phyloP scores from a whole-genome alignment of 1,140 invertebrate genomes.

The Philaenus spumarius region DNA sequence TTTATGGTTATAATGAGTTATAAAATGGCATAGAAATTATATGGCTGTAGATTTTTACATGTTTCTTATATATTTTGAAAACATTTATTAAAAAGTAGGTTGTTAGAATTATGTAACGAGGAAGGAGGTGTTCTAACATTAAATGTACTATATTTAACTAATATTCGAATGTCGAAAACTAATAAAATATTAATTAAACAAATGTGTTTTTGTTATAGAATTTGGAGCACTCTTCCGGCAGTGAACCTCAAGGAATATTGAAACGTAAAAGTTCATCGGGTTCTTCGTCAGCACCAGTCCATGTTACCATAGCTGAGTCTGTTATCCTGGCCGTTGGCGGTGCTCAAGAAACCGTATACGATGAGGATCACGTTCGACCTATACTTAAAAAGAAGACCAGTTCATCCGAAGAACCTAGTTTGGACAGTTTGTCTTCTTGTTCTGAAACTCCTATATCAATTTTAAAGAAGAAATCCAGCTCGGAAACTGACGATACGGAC shows the following conservation, averaged over 20 bases:
- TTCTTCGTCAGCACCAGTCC: constrained; percentile 27
- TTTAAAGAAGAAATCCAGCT: constrained; percentile 74
- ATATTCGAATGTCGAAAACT: no score
- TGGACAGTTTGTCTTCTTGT: constrained; percentile 29
- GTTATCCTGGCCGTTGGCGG: constrained; percentile 57
- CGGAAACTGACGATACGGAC: constrained; percentile 68
- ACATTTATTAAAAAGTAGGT: no score
- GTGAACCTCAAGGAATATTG: constrained; percentile 54
- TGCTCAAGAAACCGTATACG: constrained; percentile 31
- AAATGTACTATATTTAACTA: no score
- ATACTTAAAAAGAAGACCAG: constrained; percentile 69
- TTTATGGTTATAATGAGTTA: no score
- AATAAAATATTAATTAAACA: not conserved
- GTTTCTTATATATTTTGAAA: no score
- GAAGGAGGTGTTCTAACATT: no score
- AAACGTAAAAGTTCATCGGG: constrained; percentile 49
- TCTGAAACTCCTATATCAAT: constrained; percentile 61
- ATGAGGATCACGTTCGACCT: constrained; percentile 59
- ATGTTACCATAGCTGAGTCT: constrained; percentile 62
- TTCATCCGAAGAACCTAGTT: constrained; percentile 44
- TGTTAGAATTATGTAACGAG: no score
- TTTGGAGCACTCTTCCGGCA: not conserved
- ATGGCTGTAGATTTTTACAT: no score
- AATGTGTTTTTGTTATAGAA: not conserved
- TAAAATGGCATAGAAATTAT: no score